Evolutionary conservation across 2,888 invertebrate species (phyloP), one percentile per base, ranked within the genome.

Genomic region (Drosophila pegasa): DNA sequence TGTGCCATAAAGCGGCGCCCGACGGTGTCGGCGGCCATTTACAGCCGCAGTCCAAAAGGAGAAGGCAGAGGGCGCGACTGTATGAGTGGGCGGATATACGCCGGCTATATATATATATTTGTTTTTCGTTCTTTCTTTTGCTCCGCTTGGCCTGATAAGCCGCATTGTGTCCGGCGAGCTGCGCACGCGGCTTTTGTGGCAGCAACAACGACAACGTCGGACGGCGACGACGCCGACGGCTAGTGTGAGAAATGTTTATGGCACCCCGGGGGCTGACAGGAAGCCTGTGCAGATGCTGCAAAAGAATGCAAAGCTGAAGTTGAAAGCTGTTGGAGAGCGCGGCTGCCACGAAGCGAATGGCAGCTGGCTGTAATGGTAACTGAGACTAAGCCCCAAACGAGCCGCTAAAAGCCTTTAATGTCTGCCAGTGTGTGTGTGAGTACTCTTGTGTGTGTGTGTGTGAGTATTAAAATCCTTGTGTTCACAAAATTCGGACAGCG

Each of bases 131-230:
- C 3, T 7, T 16, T 16, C 9, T 12, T 12, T n/a, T 60, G 63
- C 48, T n/a, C 41, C 37, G 56, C 45, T 54, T 59, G 67, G 78
- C 47, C 80, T 29, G 88, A 84, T 84, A 84, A 84, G 83, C 83
- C 83, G 84, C 82, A 76, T 84, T 81, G 85, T 87, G 87, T 78
- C 78, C 75, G 82, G 71, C 61, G 79, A 87, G 82, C 82, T 85
- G 87, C 87, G 85, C 83, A 88, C 84, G 87, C 85, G 89, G 85
- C 89, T 88, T 88, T 88, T 87, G 85, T 71, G 89, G 81, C 74
- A 18, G 9, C 25, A 47, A 10, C 48, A 56, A 16, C 22, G 64
- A 8, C 22, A 10, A 14, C 6, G 50, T 4, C 47, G 56, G n/a
- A 7, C 47, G 56, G n/a, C 14, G 71, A 9, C 16, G 37, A 18